Evolutionary conservation across 2,888 invertebrate species (phyloP), one percentile per base, ranked within the genome.

Genomic region (Scaptomyza parva): DNA sequence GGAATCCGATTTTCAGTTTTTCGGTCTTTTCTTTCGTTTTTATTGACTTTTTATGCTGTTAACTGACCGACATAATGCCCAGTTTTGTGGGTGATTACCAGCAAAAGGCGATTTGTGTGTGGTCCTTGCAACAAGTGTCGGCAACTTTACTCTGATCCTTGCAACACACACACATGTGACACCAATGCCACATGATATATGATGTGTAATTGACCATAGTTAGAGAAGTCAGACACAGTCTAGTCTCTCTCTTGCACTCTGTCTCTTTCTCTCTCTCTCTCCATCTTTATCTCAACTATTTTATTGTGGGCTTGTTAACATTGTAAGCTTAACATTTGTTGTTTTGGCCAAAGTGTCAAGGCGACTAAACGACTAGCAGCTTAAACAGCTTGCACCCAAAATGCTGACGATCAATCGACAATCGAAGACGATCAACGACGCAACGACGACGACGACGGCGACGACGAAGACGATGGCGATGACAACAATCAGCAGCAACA

Each of bases 61-160:
- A 85, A 85, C 87, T 86, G 85, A 85, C 85, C 85, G 87, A 85
- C 83, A 80, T 87, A 78, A 87, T 85, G 78, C 87, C 87, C 78
- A 83, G 85, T 83, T 86, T 86, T 86, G 85, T 86, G 87, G 83
- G 73, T 81, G 87, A 86, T 86, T 86, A 87, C 78, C 70, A 66
- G 66, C n/a, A n/a, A 64, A 51, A 55, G 50, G 41, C 43, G 60
- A 30, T 30, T 51, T 83, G 83, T 80, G 83, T 80, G 83, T 83
- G 82, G 87, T 85, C 78, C 51, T 11, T 11, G 54, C 62, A 64
- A 75, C 68, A 72, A 70, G 67, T 60, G 66, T 60, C 77, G 86
- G 84, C 78, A 52, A 54, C 63, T 47, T 37, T 24, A 52, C 73
- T 72, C 52, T 77, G 76, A 81, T 74, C 64, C 64, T 50, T 39